Evolutionary conservation across 2,797 vertebrate genomes (phyloP).

Genomic region (Platalea minor): DNA sequence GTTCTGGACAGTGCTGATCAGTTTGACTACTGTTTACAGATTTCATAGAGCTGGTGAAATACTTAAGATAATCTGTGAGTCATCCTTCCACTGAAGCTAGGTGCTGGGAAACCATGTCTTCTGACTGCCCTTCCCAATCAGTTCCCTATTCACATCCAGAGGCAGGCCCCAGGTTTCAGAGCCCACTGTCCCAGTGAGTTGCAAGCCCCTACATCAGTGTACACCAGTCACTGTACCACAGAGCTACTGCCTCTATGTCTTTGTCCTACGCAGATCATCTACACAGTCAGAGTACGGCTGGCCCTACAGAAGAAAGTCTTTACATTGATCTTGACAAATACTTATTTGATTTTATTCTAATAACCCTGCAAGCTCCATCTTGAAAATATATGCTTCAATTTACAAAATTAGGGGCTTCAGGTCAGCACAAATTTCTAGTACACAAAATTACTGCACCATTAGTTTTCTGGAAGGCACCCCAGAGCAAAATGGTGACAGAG

Average conservation of each 20-base stretch:
- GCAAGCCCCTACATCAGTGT: not conserved
- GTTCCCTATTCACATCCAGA: too few species aligned
- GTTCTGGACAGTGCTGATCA: not conserved
- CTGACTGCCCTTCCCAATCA: not conserved
- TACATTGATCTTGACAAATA: not conserved
- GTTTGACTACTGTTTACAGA: not conserved
- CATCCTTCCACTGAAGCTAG: not conserved
- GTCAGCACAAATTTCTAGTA: not conserved
- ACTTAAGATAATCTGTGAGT: not conserved
- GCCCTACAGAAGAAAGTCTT: not conserved
- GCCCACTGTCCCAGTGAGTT: not conserved
- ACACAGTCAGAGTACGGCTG: not conserved
- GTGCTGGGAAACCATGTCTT: not conserved
- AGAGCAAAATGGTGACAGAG: not conserved
- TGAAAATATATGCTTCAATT: not conserved
- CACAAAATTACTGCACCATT: not conserved
- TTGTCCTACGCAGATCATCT: not conserved
- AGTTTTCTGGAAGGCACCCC: not conserved
- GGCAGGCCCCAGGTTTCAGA: not conserved
- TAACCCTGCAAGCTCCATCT: not conserved
- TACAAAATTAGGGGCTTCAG: not conserved
- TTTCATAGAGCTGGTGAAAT: not conserved
- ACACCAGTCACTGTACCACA: not conserved
- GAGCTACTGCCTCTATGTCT: not conserved
- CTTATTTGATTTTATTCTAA: not conserved